Evolutionary conservation across 2,888 invertebrate species (phyloP).

Genomic region (Pseudeuparius sepicola): DNA sequence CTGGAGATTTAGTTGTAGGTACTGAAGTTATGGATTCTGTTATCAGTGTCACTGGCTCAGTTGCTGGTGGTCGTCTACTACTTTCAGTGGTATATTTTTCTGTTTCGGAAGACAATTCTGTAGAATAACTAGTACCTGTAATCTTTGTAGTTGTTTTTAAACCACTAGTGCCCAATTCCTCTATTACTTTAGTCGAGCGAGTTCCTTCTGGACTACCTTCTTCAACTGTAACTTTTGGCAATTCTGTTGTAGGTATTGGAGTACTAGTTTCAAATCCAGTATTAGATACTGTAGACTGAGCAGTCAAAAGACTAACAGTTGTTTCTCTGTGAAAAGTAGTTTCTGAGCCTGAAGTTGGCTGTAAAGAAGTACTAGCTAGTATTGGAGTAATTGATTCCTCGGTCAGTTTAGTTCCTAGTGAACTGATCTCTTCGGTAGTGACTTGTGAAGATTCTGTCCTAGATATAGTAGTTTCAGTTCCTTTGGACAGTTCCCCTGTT

Average conservation of each 20-base stretch:
- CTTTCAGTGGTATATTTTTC: not conserved
- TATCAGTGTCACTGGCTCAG: not conserved
- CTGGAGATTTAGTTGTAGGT: not conserved
- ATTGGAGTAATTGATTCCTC: too few relatives aligned
- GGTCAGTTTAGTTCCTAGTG: too few relatives aligned
- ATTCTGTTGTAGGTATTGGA: conserved; percentile 5
- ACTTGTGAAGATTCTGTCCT: too few relatives aligned
- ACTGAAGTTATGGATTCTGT: not conserved
- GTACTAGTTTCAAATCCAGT: not conserved
- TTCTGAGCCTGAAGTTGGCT: too few relatives aligned
- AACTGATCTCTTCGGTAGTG: too few relatives aligned
- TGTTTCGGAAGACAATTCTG: not conserved
- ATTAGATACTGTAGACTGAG: not conserved
- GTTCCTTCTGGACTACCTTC: conserved; percentile 10
- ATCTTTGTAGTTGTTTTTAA: conserved; percentile 17
- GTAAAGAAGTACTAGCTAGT: too few relatives aligned
- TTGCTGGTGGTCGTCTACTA: not conserved
- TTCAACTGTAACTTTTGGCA: conserved; percentile 8
- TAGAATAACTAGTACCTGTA: conserved; percentile 7
- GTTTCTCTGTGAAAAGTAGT: too few relatives aligned
- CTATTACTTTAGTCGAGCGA: conserved; percentile 7
- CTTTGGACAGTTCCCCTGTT: too few relatives aligned
- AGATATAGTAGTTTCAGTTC: too few relatives aligned
- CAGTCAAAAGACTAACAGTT: not conserved
- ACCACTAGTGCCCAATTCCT: too few relatives aligned